Percentiles rank a stretch among this genome's conserved stretches.
Evolutionary conservation across 2,113 vertebrate genomes (phyloP).

Genomic region (Gracilinanus agilis): DNA sequence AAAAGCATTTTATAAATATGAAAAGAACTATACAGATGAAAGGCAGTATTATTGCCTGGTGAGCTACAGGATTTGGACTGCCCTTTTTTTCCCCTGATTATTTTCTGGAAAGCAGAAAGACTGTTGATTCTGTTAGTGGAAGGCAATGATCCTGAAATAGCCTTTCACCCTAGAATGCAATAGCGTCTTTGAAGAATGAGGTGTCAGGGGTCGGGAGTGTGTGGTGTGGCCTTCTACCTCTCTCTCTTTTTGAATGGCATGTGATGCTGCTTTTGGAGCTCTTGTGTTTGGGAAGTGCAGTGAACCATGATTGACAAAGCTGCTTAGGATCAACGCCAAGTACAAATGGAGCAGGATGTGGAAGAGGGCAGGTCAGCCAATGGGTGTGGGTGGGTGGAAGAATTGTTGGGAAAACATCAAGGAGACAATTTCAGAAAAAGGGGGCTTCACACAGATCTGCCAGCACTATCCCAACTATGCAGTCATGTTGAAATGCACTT

Average conservation of each 20-base stretch:
- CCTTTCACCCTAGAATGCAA: not conserved
- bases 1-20: not conserved
- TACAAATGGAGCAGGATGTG: not conserved
- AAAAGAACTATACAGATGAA: not conserved
- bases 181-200: not conserved
- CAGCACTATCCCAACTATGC: not conserved
- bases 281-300: slow-evolving; percentile 4
- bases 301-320: not conserved
- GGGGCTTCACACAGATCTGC: not conserved
- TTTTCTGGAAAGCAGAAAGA: not conserved
- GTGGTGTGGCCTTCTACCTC: not conserved
- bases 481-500: not conserved
- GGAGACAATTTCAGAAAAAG: not conserved
- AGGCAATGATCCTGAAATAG: not conserved
- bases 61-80: not conserved
- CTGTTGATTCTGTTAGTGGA: slow-evolving; percentile 3
- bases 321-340: not conserved
- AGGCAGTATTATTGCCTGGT: not conserved
- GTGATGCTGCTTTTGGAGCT: not conserved
- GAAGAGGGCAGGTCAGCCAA: not conserved
- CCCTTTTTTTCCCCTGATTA: not conserved
- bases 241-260: not conserved
- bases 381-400: not conserved
- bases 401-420: slow-evolving; percentile 20
- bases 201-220: not conserved